Conservation (phyloP, 2,888 invertebrate species). For the Elysia crispata region DNA sequence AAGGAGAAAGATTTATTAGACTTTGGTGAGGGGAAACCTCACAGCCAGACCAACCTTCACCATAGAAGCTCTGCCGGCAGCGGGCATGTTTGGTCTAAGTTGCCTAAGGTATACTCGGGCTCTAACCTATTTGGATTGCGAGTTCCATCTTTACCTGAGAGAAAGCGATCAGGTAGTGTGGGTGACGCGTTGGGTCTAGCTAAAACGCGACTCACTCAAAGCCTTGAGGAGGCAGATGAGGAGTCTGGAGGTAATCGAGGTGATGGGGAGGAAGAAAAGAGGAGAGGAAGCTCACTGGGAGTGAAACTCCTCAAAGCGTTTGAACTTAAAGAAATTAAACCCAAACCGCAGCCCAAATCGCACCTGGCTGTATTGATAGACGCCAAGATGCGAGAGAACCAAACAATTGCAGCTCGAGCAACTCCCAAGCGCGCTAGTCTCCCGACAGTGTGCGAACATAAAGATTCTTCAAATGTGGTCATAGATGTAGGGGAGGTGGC, state of each 20-base stretch:
- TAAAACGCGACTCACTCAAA: constrained; percentile 43
- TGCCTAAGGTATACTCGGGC: constrained; percentile 71
- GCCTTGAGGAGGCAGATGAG: constrained; percentile 52
- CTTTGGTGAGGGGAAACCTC: constrained; percentile 55
- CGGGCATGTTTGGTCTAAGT: constrained; percentile 57
- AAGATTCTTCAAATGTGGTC: constrained; percentile 33
- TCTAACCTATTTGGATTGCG: constrained; percentile 70
- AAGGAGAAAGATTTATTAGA: constrained; percentile 60
- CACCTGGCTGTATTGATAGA: constrained; percentile 22
- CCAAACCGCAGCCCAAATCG: constrained; percentile 32
- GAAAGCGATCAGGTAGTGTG: constrained; percentile 71
- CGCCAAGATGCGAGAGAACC: constrained; percentile 31
- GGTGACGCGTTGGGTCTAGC: constrained; percentile 57
- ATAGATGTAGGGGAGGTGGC: constrained; percentile 15
- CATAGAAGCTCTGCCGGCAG: too few relatives aligned
- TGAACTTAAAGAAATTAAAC: constrained; percentile 48
- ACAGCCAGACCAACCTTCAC: constrained; percentile 42
- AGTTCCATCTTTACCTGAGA: constrained; percentile 64
- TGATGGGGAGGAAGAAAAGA: constrained; percentile 43
- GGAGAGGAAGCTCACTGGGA: constrained; percentile 54
- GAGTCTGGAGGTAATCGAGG: constrained; percentile 42
- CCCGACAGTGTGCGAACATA: constrained; percentile 40
- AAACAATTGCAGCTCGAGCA: constrained; percentile 41
- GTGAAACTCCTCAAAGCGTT: constrained; percentile 52
- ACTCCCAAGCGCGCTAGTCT: constrained; percentile 36